phyloP scores from a whole-genome alignment of 1,140 invertebrate genomes.

The Spodoptera litura region DNA sequence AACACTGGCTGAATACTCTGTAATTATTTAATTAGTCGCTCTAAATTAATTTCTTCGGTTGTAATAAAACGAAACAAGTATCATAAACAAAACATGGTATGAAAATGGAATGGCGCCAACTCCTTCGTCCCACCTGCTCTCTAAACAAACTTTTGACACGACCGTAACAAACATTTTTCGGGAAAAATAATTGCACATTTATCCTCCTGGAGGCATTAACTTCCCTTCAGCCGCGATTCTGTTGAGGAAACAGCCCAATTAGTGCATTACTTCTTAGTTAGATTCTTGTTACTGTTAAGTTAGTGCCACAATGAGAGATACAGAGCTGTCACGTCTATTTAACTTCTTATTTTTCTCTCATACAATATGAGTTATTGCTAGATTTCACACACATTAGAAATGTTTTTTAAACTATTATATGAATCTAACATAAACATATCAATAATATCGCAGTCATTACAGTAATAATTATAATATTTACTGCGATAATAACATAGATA shows the following conservation, averaged over 20 bases:
- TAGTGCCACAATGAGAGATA: conserved; percentile 21
- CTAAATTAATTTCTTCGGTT: conserved; percentile 16
- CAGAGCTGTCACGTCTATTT: neutral
- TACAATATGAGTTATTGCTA: neutral
- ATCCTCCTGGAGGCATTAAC: conserved; percentile 80
- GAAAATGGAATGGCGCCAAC: conserved; percentile 53
- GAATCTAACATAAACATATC: neutral
- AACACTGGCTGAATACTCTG: conserved; percentile 7
- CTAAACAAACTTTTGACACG: conserved; percentile 78
- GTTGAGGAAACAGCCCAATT: conserved; percentile 76
- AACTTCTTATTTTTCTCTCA: neutral
- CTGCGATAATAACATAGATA: conserved; percentile 3
- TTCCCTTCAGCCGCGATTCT: conserved; percentile 76
- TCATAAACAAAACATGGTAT: conserved; percentile 46
- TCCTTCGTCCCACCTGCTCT: conserved; percentile 75
- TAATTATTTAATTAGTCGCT: conserved; percentile 18
- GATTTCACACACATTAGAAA: neutral
- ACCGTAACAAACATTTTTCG: conserved; percentile 71
- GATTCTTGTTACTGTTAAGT: conserved; percentile 49
- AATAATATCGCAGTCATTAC: conserved; percentile 43
- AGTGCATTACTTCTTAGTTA: conserved; percentile 73
- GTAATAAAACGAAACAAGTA: conserved; percentile 53
- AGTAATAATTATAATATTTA: conserved; percentile 55
- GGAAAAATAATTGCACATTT: conserved; percentile 81
- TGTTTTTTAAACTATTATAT: neutral